Percentiles rank a stretch among this genome's conserved stretches.
These are phyloP conservation scores for Cataglyphis albicans DNA, from an alignment of 2,888 invertebrate species.

Conservation along the genomic window DNA sequence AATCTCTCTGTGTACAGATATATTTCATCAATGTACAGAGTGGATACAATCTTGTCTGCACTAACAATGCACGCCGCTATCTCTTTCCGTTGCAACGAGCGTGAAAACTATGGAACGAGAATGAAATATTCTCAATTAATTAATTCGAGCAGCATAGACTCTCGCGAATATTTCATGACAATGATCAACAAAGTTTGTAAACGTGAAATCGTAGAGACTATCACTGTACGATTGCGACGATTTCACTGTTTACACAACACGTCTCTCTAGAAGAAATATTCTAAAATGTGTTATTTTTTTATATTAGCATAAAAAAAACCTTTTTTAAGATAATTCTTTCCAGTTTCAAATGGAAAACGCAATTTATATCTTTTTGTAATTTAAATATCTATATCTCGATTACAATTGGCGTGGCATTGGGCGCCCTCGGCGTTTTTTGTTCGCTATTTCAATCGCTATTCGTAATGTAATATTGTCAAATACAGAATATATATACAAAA, in stretches of 20 bases:
- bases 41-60: constrained; percentile 2
- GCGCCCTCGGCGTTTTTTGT: constrained; percentile 29
- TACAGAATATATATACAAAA: constrained; percentile 26
- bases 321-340: constrained; percentile 22
- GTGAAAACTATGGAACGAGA: constrained; percentile 12
- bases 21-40: constrained; percentile 1
- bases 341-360: background rate
- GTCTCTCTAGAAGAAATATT: background rate
- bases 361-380: constrained; percentile 44
- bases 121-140: constrained; percentile 32
- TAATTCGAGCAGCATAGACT: constrained; percentile 18
- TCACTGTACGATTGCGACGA: background rate
- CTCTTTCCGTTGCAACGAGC: constrained; percentile 23
- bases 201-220: background rate
- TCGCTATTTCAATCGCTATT: constrained; percentile 19
- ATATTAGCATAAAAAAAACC: background rate
- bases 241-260: background rate
- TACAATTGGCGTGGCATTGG: background rate
- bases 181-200: background rate
- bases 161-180: background rate
- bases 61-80: constrained; percentile 30
- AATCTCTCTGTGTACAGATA: background rate
- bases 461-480: constrained; percentile 35
- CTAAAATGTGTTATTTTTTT: background rate
- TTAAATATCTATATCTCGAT: constrained; percentile 41